Conservation (phyloP, 1,140 invertebrate species). For the Galleria mellonella region DNA sequence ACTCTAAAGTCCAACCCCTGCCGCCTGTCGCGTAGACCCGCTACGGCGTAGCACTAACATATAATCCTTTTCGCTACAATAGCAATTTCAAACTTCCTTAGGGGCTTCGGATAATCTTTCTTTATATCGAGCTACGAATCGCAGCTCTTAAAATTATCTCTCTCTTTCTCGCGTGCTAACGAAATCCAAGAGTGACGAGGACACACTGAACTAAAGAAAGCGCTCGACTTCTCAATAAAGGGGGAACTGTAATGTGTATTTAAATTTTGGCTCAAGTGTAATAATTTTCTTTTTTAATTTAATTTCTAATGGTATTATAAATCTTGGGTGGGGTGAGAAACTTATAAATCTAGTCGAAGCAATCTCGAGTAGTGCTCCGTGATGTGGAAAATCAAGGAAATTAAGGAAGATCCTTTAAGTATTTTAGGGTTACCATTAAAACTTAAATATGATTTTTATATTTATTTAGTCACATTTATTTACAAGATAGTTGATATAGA, state of each 20-base stretch:
- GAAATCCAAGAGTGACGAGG: constrained; percentile 26
- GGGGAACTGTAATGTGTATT: constrained; percentile 72
- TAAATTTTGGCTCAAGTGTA: constrained; percentile 72
- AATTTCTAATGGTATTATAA: constrained; percentile 59
- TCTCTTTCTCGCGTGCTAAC: constrained; percentile 25
- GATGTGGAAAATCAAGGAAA: background rate
- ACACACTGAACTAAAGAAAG: constrained; percentile 40
- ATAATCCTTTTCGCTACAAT: constrained; percentile 77
- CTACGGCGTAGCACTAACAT: constrained; percentile 74
- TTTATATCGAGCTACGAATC: constrained; percentile 69
- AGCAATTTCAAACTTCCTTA: constrained; percentile 76
- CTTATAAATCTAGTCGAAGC: constrained; percentile 29
- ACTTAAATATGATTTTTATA: no score
- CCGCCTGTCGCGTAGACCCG: constrained; percentile 42
- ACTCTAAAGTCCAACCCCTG: constrained; percentile 44
- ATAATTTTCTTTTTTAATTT: constrained; percentile 75
- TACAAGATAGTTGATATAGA: no score
- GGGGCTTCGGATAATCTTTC: constrained; percentile 76
- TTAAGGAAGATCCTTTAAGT: no score
- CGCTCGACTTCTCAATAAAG: constrained; percentile 69
- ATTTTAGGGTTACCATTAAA: no score
- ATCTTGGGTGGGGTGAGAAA: constrained; percentile 31
- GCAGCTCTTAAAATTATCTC: constrained; percentile 29
- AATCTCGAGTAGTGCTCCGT: constrained; percentile 10
- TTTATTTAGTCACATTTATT: no score